These are phyloP conservation scores for Pygoscelis adeliae DNA, from an alignment of 2,113 vertebrate species.

Conservation along the genomic window DNA sequence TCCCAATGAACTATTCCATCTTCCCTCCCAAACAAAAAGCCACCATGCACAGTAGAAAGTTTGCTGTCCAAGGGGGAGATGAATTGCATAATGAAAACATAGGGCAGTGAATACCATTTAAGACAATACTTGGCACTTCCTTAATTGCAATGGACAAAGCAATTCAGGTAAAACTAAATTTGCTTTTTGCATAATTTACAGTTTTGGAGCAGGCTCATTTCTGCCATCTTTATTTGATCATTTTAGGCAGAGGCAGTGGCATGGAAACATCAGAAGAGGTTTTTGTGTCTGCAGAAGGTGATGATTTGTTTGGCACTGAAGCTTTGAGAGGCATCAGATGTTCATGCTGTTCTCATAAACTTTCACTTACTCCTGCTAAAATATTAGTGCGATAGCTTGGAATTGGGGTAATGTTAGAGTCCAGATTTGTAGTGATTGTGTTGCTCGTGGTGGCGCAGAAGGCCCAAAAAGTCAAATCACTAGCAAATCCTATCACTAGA, in stretches of 20 bases:
- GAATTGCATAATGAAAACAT: not conserved
- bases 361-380: not conserved
- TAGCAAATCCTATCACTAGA: not conserved
- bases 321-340: not conserved
- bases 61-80: not conserved
- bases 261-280: not conserved
- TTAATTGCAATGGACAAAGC: not conserved
- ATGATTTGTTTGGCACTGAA: not conserved
- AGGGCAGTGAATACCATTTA: not conserved
- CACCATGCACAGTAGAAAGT: not conserved
- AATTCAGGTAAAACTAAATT: not conserved
- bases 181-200: not conserved
- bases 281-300: not conserved
- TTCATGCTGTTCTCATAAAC: not conserved
- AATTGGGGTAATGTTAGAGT: not conserved
- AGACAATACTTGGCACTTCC: not conserved
- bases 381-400: not conserved
- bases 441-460: not conserved
- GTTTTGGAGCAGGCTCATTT: not conserved
- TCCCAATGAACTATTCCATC: not conserved
- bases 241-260: not conserved
- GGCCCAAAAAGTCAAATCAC: not conserved
- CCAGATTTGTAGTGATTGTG: not conserved
- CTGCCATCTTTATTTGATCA: not conserved
- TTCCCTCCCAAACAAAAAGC: not conserved